phyloP scores from a whole-genome alignment of 2,888 invertebrate genomes.

The Merodon equestris region DNA sequence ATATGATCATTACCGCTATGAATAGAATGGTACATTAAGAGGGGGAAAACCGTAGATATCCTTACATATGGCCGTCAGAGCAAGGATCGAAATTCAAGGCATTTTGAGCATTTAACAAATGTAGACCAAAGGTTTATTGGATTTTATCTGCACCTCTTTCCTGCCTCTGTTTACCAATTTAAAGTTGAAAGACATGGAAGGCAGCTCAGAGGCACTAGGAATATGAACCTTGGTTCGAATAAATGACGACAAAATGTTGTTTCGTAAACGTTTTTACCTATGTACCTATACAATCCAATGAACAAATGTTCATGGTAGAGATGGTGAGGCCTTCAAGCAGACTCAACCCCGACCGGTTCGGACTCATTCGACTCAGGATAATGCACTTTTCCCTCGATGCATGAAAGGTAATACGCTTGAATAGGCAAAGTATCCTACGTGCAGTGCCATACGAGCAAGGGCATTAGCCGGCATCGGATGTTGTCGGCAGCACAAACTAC shows the following conservation, averaged over 20 bases:
- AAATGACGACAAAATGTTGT: constrained; percentile 21
- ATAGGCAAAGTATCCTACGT: constrained; percentile 46
- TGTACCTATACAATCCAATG: constrained; percentile 21
- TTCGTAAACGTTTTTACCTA: neutral
- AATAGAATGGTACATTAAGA: too few species aligned
- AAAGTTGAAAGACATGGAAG: neutral
- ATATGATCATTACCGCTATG: too few species aligned
- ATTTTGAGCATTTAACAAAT: neutral
- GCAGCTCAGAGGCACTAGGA: neutral
- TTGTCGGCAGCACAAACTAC: constrained; percentile 2
- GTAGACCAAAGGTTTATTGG: constrained; percentile 6
- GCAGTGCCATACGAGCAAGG: constrained; percentile 24
- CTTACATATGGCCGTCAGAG: constrained; percentile 3
- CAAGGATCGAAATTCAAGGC: neutral
- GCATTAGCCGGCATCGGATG: constrained; percentile 13
- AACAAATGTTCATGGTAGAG: too few species aligned
- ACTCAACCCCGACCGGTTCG: constrained; percentile 17
- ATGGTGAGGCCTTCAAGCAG: too few species aligned
- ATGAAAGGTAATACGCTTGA: constrained; percentile 57
- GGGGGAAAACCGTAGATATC: too few species aligned
- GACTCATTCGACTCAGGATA: too few species aligned
- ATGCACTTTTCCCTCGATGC: constrained; percentile 51
- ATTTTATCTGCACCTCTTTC: constrained; percentile 14
- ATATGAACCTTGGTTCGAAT: too few species aligned
- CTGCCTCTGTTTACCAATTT: neutral